A percentile compares a stretch with the other conserved stretches of the same genome.
phyloP scores from a whole-genome alignment of 2,888 invertebrate species.

The Eristalinus sepulchralis region DNA sequence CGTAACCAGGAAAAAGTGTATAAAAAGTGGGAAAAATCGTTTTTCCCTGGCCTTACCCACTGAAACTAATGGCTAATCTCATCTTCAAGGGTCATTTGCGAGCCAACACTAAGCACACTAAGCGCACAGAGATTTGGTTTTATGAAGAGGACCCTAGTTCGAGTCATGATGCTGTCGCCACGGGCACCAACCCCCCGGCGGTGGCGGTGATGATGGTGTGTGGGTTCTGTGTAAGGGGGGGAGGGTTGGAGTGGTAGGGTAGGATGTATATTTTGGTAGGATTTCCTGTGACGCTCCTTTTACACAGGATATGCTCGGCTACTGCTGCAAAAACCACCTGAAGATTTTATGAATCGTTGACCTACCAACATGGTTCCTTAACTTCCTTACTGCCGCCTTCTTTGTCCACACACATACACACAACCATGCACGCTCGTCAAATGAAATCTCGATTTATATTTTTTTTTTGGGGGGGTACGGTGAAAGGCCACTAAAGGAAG shows the following conservation, averaged over 20 bases:
- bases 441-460: slow-evolving; percentile 12
- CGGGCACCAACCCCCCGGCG: not conserved
- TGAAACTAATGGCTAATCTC: slow-evolving; percentile 56
- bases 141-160: slow-evolving; percentile 9
- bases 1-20: not conserved
- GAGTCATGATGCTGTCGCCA: not conserved
- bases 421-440: slow-evolving; percentile 20
- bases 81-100: slow-evolving; percentile 55
- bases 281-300: slow-evolving; percentile 22
- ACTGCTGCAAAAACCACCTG: slow-evolving; percentile 68
- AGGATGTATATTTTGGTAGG: not conserved
- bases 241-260: too few species aligned
- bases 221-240: not conserved
- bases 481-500: not conserved
- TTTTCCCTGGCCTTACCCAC: slow-evolving; percentile 33
- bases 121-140: slow-evolving; percentile 8
- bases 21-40: slow-evolving; percentile 64
- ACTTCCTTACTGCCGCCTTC: slow-evolving; percentile 35
- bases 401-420: slow-evolving; percentile 17
- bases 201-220: not conserved
- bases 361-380: slow-evolving; percentile 67
- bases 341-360: slow-evolving; percentile 72
- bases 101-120: slow-evolving; percentile 3
- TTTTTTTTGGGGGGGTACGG: slow-evolving; percentile 3
- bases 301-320: slow-evolving; percentile 7